phyloP scores from a whole-genome alignment of 1,140 invertebrate species.

The Drosophila yakuba region DNA sequence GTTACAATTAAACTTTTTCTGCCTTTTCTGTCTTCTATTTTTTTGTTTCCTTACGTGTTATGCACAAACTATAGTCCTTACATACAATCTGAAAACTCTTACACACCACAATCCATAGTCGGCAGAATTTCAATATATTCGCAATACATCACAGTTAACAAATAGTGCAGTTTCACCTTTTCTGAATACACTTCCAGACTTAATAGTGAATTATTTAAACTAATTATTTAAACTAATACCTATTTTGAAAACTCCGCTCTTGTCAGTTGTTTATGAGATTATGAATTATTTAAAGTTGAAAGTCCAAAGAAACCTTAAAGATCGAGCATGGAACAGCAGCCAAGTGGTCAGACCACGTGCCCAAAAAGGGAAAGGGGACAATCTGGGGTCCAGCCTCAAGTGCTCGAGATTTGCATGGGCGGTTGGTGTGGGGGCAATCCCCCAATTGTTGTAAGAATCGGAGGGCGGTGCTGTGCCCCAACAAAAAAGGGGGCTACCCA shows the following conservation, averaged over 20 bases:
- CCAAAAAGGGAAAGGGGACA: slow-evolving; percentile 50
- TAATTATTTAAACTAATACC: too few species aligned
- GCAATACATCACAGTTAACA: background rate
- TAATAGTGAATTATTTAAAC: too few species aligned
- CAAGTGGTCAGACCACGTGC: slow-evolving; percentile 59
- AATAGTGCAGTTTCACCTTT: background rate
- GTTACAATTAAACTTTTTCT: too few species aligned
- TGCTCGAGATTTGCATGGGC: slow-evolving; percentile 69
- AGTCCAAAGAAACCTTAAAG: slow-evolving; percentile 14
- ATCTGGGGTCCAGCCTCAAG: slow-evolving; percentile 54
- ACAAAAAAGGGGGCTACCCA: background rate
- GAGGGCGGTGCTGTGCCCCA: slow-evolving; percentile 1
- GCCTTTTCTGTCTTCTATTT: too few species aligned
- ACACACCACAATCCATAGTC: background rate
- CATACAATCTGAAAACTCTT: background rate
- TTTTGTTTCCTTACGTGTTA: too few species aligned
- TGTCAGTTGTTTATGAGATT: too few species aligned
- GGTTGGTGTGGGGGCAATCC: slow-evolving; percentile 6
- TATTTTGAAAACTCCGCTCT: too few species aligned
- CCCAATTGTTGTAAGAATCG: slow-evolving; percentile 52
- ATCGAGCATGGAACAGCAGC: slow-evolving; percentile 36
- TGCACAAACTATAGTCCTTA: background rate
- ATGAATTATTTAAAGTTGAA: background rate
- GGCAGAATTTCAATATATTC: background rate
- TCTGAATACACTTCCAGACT: background rate